Evolutionary conservation across 2,113 vertebrate species (phyloP).

Genomic region (Odontophorus gujanensis): DNA sequence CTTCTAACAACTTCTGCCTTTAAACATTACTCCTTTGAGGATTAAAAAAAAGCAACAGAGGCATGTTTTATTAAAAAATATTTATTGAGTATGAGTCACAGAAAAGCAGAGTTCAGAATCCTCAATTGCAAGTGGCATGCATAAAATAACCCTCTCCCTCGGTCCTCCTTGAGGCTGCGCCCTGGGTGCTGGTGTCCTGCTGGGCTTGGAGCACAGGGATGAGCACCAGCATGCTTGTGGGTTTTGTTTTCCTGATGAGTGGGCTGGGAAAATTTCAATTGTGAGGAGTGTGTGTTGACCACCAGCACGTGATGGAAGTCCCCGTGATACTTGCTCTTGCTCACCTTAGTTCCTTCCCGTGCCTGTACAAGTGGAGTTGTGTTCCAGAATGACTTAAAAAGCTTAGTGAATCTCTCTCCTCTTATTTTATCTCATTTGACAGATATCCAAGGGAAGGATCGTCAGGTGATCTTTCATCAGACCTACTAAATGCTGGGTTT

Average conservation of each 20-base stretch:
- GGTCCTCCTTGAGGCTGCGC: rapidly evolving
- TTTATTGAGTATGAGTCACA: constrained; percentile 58
- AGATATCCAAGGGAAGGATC: background rate
- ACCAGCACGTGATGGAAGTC: background rate
- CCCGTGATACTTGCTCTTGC: background rate
- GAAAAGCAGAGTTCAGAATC: constrained; percentile 55
- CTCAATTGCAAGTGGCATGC: constrained; percentile 8
- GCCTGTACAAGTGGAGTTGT: rapidly evolving
- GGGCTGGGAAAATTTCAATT: background rate
- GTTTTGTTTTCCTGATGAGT: background rate
- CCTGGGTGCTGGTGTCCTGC: rapidly evolving
- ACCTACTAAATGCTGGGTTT: background rate
- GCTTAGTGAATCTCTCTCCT: background rate
- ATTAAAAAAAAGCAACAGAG: constrained; percentile 56
- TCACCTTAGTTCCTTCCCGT: background rate
- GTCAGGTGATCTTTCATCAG: background rate
- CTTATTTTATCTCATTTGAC: background rate
- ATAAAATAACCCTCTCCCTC: background rate
- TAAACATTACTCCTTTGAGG: constrained; percentile 59
- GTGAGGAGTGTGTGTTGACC: background rate
- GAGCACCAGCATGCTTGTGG: background rate
- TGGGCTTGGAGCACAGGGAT: rapidly evolving
- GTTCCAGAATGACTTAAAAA: background rate
- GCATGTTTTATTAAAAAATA: constrained; percentile 61
- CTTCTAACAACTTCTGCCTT: constrained; percentile 17